Evolutionary conservation across 2,797 vertebrate species (phyloP), one percentile per base, ranked within the genome.

Genomic region (Crenichthys baileyi): DNA sequence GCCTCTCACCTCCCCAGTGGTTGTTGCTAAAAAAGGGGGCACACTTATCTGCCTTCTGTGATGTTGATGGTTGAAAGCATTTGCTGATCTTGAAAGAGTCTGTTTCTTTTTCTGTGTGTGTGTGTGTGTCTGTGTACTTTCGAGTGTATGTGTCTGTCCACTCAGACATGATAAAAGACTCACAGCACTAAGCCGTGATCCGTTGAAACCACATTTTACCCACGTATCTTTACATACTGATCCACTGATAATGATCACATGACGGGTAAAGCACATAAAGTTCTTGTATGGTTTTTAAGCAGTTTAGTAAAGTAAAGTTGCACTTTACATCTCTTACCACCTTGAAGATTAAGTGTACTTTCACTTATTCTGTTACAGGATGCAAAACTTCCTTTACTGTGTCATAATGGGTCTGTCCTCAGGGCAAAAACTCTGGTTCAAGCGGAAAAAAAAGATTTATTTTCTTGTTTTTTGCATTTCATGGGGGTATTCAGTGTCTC

Each of bases 1-100:
- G 90, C 90, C 91, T 93, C 92, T 94, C 92, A 93, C 91, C 91
- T 92, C 93, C 91, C 91, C 85, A 84, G 90, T 91, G 90, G 91
- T 92, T 91, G 91, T 88, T 92, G 90, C 87, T 87, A 91, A 70
- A 93, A 93, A 87, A 90, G 82, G 87, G 91, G 85, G 87, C 90
- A 90, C 89, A 92, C 89, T 94, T 93, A 92, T 92, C 90, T 86
- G 80, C 83, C 87, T 91, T 90, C 92, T 94, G 83, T 94, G 92
- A 93, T 94, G 93, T 93, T 91, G 91, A 93, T 93, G 90, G 91
- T 91, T 93, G 92, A 93, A 93, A 94, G 91, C 93, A 91, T 93
- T 92, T 90, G 93, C 88, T 88, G 90, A 91, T 92, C 90, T 92
- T 93, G 83, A 92, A 92, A 93, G 73, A 83, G 74, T 76, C 53